A percentile compares a stretch with the other conserved stretches of the same genome.
These are phyloP conservation scores for Xiphorhynchus erythropygius DNA, from an alignment of 2,797 vertebrate genomes.

Conservation along the genomic window DNA sequence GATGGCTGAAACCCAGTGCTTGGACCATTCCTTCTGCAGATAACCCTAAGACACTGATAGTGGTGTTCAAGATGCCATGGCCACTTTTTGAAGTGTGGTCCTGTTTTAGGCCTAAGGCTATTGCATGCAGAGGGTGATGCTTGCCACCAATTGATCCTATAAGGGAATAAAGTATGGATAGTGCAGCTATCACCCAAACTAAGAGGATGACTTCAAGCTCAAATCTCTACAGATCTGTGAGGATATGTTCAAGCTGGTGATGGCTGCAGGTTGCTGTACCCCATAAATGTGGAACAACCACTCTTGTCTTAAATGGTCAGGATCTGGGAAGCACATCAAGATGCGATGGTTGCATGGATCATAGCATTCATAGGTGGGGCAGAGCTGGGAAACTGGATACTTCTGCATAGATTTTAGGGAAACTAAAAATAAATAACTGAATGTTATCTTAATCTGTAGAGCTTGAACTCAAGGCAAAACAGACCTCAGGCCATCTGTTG, in stretches of 20 bases:
- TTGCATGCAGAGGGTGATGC: background rate
- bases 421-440: background rate
- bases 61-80: background rate
- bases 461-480: conserved; percentile 6
- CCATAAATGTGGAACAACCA: background rate
- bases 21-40: background rate
- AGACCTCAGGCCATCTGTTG: conserved; percentile 31
- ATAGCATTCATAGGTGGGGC: background rate
- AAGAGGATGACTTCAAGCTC: background rate
- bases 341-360: background rate
- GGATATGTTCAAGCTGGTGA: background rate
- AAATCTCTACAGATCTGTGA: background rate
- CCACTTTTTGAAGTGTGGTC: background rate
- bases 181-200: background rate
- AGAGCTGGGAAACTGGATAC: background rate
- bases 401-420: background rate
- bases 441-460: background rate
- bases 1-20: background rate
- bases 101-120: background rate
- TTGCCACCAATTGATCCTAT: background rate
- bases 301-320: background rate
- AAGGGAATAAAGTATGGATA: background rate
- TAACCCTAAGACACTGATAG: background rate
- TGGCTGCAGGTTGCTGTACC: background rate
- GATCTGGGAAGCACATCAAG: background rate